These are phyloP conservation scores for Leucopsar rothschildi DNA, from an alignment of 2,113 vertebrate genomes.

Conservation along the genomic window DNA sequence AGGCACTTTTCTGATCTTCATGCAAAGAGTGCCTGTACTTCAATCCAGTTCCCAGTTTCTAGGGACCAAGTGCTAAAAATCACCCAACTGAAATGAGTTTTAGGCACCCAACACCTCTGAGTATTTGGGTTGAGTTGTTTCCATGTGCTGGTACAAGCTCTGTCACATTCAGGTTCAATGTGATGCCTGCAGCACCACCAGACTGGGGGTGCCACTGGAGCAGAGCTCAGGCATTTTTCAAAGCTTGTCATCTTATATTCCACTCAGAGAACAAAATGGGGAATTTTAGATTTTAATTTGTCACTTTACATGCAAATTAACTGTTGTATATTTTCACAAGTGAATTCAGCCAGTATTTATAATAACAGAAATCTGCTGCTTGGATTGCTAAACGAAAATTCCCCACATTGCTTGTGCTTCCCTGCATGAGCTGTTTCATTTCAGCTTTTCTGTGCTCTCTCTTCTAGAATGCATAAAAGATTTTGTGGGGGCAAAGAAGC, in stretches of 20 bases:
- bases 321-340: slow-evolving; percentile 10
- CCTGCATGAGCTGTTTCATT: slow-evolving; percentile 14
- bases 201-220: background rate
- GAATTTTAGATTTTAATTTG: slow-evolving; percentile 29
- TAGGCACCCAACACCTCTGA: background rate
- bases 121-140: background rate
- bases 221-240: background rate
- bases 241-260: background rate
- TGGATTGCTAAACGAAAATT: slow-evolving; percentile 19
- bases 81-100: background rate
- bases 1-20: background rate
- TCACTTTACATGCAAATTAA: slow-evolving; percentile 44
- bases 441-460: background rate
- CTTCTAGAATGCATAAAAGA: background rate
- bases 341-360: slow-evolving; percentile 25
- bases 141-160: background rate
- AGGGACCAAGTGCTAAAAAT: background rate
- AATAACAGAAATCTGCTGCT: slow-evolving; percentile 27
- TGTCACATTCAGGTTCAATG: background rate
- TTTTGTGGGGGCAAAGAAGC: background rate
- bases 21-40: background rate
- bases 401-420: background rate
- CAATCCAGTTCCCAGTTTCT: background rate
- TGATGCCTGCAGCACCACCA: background rate
- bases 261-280: background rate